phyloP scores from a whole-genome alignment of 2,113 vertebrate genomes.

The Chloropsis hardwickii region DNA sequence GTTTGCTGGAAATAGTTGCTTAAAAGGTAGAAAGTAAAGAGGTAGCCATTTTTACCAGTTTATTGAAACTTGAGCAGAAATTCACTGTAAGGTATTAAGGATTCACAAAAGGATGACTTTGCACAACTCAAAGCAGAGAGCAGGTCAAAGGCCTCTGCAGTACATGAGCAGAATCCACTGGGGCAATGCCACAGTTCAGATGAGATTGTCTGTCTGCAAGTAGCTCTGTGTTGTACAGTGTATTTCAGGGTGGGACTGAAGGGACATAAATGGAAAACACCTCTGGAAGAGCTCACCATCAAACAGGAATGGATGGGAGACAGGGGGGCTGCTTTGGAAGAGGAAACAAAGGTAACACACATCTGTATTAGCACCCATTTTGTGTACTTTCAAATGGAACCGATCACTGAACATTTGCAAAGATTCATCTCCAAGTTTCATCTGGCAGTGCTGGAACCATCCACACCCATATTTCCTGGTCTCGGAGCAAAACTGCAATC shows the following conservation, averaged over 20 bases:
- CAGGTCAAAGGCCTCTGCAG: not conserved
- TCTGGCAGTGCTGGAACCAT: not conserved
- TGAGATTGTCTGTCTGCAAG: not conserved
- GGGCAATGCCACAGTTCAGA: not conserved
- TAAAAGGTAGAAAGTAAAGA: not conserved
- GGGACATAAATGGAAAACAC: not conserved
- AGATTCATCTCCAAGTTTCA: not conserved
- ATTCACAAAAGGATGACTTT: not conserved
- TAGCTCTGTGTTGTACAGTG: not conserved
- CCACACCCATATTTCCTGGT: accelerated
- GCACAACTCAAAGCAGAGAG: not conserved
- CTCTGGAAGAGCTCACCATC: not conserved
- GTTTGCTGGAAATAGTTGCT: not conserved
- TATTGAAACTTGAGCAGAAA: not conserved
- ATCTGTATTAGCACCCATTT: not conserved
- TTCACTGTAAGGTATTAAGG: not conserved
- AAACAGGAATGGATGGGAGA: not conserved
- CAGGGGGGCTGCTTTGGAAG: accelerated
- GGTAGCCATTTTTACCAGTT: not conserved
- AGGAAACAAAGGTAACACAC: not conserved
- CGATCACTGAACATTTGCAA: not conserved
- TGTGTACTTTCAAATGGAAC: not conserved
- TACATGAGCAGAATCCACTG: not conserved
- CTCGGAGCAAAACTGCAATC: not conserved
- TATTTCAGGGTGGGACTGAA: not conserved